A percentile compares a stretch with the other conserved stretches of the same genome.
phyloP scores from a whole-genome alignment of 2,797 vertebrate genomes.

The Poeciliopsis paucimaculata region DNA sequence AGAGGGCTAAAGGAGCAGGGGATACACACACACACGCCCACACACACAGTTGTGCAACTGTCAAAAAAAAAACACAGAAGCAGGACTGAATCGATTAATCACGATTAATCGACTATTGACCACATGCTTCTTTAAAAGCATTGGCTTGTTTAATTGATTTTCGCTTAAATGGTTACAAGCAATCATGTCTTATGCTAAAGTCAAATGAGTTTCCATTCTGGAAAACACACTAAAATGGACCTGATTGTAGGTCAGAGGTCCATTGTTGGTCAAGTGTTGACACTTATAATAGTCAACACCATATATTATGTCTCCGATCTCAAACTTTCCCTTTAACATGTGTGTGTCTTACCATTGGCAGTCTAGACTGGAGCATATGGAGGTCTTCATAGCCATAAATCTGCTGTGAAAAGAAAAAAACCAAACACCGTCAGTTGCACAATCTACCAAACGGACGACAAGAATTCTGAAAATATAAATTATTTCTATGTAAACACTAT shows the following conservation, averaged over 20 bases:
- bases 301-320: too few species aligned
- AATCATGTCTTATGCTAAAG: background rate
- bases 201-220: background rate
- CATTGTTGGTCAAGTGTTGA: too few species aligned
- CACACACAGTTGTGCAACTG: background rate
- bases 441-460: background rate
- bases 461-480: slow-evolving; percentile 1
- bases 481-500: background rate
- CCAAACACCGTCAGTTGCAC: background rate
- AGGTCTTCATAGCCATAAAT: slow-evolving; percentile 98
- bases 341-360: slow-evolving; percentile 88
- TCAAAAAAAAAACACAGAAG: background rate
- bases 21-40: slow-evolving; percentile 12
- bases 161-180: background rate
- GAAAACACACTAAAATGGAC: background rate
- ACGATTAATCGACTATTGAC: too few species aligned
- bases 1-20: slow-evolving; percentile 62
- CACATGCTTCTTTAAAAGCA: background rate
- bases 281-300: background rate
- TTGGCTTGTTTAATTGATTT: background rate
- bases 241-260: background rate
- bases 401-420: slow-evolving; percentile 76
- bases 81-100: too few species aligned
- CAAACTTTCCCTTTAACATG: background rate
- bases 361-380: slow-evolving; percentile 94